These are phyloP conservation scores for Chamaetylas fuelleborni DNA, from an alignment of 2,113 vertebrate species.

Conservation along the genomic window DNA sequence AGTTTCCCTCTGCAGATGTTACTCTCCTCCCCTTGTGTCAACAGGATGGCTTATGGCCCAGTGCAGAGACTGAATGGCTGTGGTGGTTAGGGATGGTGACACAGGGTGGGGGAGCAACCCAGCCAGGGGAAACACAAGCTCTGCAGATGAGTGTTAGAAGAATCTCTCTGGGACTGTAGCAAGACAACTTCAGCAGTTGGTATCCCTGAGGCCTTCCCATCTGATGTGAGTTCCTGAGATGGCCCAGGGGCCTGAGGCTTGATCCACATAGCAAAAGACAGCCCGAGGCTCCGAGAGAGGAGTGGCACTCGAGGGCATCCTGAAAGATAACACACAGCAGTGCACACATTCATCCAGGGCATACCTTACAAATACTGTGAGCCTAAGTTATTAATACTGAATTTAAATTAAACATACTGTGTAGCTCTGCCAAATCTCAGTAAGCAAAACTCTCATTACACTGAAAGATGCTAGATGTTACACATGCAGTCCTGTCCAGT, in stretches of 20 bases:
- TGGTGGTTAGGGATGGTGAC: background rate
- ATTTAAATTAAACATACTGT: background rate
- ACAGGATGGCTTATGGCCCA: background rate
- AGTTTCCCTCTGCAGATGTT: background rate
- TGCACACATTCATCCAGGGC: background rate
- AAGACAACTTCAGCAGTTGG: background rate
- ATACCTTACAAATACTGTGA: background rate
- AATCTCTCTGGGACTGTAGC: background rate
- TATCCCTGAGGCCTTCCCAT: background rate
- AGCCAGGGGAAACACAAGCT: background rate
- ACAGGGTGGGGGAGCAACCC: background rate
- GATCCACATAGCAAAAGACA: background rate
- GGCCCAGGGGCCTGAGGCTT: background rate
- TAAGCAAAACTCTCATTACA: background rate
- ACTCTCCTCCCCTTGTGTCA: background rate
- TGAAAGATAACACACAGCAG: background rate
- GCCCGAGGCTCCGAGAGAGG: background rate
- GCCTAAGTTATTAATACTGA: background rate
- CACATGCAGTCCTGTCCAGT: background rate
- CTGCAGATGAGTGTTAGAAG: background rate
- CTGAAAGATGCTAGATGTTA: background rate
- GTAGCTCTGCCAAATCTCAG: background rate
- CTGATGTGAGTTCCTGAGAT: rapidly evolving
- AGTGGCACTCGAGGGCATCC: background rate
- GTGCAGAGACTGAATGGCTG: background rate